Evolutionary conservation across 1,140 invertebrate species (phyloP), one percentile per base, ranked within the genome.

Genomic region (Ganaspis sp.): DNA sequence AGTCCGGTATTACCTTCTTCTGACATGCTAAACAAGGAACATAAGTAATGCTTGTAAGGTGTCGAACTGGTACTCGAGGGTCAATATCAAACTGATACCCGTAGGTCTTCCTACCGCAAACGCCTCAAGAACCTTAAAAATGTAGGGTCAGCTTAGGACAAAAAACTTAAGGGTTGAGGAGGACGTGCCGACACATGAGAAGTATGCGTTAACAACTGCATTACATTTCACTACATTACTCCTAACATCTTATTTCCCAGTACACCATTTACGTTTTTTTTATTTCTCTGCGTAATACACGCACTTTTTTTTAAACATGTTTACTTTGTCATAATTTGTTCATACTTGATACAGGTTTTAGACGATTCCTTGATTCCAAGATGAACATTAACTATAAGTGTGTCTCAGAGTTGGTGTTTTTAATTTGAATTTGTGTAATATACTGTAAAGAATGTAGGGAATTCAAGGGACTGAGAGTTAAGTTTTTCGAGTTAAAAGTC

Each of bases 21-120:
- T 64, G 58, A 12, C 21, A 64, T 64, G 45, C n/a, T 49, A 49
- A 49, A 49, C 45, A 49, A 17, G 58, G 58, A 64, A 64, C 58
- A 64, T 29, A 64, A 64, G 58, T 64, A 64, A 64, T 64, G 58
- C 58, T 29, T 64, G 58, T 29, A 64, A 29, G 58, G 58, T 64
- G 58, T 64, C 58, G 23, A 64, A 64, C 58, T 29, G 23, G 58
- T 29, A 29, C 23, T 26, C 58, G 26, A 64, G 58, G 58, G 58
- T 64, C 58, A 64, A 34, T 29, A 64, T 64, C 58, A 64, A 64
- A 64, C 23, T 64, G 23, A 64, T 29, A 64, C 58, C 23, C 23
- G 58, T 64, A 34, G 58, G 58, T 64, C 58, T 64, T 64, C 58
- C 23, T n/a, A 64, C 21, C 26, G 26, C 58, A 64, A 64, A 64